Percentiles rank a stretch among this genome's conserved stretches.
These are phyloP conservation scores for Brevimyrus niger DNA, from an alignment of 2,113 vertebrate genomes.

Conservation along the genomic window DNA sequence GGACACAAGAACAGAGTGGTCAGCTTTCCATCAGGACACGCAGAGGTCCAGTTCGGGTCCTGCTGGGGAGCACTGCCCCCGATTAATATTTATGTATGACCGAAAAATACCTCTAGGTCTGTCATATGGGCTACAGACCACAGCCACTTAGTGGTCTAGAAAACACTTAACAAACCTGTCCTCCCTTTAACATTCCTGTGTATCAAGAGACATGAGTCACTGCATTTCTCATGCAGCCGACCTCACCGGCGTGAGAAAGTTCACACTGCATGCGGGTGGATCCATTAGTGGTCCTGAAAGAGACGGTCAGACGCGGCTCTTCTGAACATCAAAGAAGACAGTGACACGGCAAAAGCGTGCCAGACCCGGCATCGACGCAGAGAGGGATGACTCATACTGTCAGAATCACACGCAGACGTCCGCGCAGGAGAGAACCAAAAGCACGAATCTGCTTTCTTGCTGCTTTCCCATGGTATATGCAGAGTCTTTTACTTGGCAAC, in stretches of 20 bases:
- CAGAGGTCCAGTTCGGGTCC: neutral
- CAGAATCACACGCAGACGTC: neutral
- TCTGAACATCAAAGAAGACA: neutral
- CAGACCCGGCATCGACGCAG: neutral
- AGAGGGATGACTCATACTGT: neutral
- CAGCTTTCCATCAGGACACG: neutral
- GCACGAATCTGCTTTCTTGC: neutral
- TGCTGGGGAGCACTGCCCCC: neutral
- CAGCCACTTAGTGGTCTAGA: neutral
- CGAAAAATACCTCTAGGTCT: neutral
- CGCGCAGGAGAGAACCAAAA: neutral
- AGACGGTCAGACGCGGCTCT: neutral
- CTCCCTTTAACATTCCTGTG: neutral
- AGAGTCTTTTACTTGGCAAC: neutral
- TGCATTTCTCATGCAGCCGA: neutral
- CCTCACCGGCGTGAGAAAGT: neutral
- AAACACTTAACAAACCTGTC: neutral
- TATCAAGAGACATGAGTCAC: neutral
- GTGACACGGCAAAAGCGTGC: neutral
- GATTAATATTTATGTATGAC: neutral
- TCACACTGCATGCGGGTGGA: neutral
- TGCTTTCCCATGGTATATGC: neutral
- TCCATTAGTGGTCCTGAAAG: neutral
- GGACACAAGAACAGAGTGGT: conserved; percentile 11
- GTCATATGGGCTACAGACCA: neutral